These are phyloP conservation scores for Orussus abietinus DNA, from an alignment of 1,140 invertebrate genomes.

Conservation along the genomic window DNA sequence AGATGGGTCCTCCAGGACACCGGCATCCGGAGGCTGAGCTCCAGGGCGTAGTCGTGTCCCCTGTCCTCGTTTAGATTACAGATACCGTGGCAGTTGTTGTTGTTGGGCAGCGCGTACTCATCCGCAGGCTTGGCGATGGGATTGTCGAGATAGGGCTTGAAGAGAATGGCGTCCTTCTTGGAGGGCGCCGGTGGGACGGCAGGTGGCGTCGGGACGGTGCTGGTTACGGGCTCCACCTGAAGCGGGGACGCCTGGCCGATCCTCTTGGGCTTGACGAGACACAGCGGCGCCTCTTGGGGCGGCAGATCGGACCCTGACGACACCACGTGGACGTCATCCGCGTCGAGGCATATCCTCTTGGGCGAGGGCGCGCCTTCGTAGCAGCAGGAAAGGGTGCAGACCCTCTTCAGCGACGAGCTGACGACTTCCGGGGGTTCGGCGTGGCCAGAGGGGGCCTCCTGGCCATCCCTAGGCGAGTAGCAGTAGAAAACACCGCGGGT, in stretches of 20 bases:
- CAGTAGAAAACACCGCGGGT: conserved; percentile 23
- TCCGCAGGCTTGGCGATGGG: conserved; percentile 45
- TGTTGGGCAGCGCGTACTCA: conserved; percentile 34
- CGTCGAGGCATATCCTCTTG: conserved; percentile 27
- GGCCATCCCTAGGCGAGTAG: conserved; percentile 31
- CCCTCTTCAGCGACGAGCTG: conserved; percentile 26
- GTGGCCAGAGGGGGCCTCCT: conserved; percentile 1
- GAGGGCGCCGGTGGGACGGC: conserved; percentile 24
- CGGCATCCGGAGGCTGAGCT: conserved; percentile 42
- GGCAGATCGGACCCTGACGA: conserved; percentile 20
- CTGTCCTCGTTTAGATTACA: conserved; percentile 40
- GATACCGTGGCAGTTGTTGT: conserved; percentile 40
- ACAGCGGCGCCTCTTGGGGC: conserved; percentile 46
- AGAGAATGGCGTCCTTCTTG: conserved; percentile 54
- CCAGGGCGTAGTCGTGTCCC: conserved; percentile 33
- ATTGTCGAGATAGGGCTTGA: conserved; percentile 66
- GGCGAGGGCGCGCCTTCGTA: conserved; percentile 24
- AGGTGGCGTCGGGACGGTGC: conserved; percentile 47
- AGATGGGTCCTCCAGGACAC: conserved; percentile 28
- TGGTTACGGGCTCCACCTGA: conserved; percentile 41
- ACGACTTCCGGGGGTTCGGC: conserved; percentile 17
- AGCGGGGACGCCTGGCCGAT: conserved; percentile 13
- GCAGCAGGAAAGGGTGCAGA: conserved; percentile 28
- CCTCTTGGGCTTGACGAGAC: conserved; percentile 44
- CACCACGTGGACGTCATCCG: conserved; percentile 12